These are phyloP conservation scores for Holcopasites calliopsidis DNA, from an alignment of 1,140 invertebrate genomes.

Conservation along the genomic window DNA sequence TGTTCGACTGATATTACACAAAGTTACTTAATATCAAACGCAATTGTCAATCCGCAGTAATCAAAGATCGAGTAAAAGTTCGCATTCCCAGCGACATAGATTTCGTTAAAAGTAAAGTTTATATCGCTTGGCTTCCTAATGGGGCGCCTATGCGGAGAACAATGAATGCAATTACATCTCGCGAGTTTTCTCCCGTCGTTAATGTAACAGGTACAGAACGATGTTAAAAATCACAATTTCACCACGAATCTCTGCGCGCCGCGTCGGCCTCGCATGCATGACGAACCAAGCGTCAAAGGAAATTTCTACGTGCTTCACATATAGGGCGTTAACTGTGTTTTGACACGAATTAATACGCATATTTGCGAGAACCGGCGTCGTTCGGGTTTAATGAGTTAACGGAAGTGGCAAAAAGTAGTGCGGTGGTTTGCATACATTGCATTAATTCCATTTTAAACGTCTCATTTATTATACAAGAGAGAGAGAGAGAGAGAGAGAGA, in stretches of 20 bases:
- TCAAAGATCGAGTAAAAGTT: no score
- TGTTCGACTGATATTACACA: no score
- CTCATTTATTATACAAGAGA: neutral
- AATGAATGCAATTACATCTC: conserved; percentile 54
- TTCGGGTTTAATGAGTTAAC: conserved; percentile 13
- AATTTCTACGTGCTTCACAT: conserved; percentile 76
- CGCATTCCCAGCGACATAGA: neutral
- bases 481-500: neutral
- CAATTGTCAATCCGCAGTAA: neutral
- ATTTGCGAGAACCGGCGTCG: conserved; percentile 9
- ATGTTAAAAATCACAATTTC: conserved; percentile 56
- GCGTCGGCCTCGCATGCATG: conserved; percentile 65
- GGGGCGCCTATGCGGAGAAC: conserved; percentile 25
- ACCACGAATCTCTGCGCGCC: conserved; percentile 45
- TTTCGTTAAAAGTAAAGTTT: conserved; percentile 14
- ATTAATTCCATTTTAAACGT: neutral
- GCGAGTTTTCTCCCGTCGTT: conserved; percentile 69
- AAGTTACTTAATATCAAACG: no score
- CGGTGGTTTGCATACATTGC: neutral
- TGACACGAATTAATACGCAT: conserved; percentile 64
- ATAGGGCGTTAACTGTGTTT: conserved; percentile 76
- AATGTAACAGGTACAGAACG: conserved; percentile 48
- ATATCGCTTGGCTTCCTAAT: conserved; percentile 18
- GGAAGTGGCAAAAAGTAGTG: neutral
- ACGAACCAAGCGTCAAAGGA: conserved; percentile 69